phyloP scores from a whole-genome alignment of 2,797 vertebrate genomes.

The Diglossa cyanea region DNA sequence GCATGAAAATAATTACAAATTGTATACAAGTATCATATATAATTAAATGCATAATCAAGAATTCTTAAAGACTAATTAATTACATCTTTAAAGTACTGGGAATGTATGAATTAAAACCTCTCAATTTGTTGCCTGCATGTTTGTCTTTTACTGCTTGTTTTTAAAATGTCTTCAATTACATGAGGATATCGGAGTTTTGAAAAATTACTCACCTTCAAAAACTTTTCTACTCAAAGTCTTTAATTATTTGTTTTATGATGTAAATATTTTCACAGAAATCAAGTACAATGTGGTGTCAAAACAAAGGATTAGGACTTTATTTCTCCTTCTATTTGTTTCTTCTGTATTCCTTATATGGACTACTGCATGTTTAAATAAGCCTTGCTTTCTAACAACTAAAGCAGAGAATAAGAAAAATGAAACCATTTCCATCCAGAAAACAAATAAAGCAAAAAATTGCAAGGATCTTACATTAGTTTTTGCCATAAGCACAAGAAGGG shows the following conservation, averaged over 20 bases:
- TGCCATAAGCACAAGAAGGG: neutral
- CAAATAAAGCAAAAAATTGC: neutral
- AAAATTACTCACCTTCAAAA: neutral
- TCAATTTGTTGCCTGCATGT: neutral
- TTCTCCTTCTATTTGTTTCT: neutral
- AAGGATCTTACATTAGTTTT: neutral
- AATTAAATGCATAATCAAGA: neutral
- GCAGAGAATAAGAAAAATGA: neutral
- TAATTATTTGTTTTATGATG: neutral
- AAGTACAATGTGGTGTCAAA: neutral
- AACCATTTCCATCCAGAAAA: neutral
- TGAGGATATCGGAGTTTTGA: neutral
- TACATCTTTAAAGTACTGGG: neutral
- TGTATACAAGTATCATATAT: neutral
- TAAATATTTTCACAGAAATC: neutral
- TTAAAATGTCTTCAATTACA: neutral
- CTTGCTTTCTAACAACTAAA: neutral
- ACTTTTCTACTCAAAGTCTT: neutral
- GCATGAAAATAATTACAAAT: neutral
- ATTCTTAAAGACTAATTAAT: neutral
- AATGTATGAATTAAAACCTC: neutral
- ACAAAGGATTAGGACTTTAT: neutral
- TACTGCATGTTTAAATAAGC: neutral
- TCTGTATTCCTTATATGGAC: neutral
- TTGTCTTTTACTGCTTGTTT: neutral